Base-by-base conservation (phyloP, 2,113 vertebrate genomes). In the Percina caprodes region DNA sequence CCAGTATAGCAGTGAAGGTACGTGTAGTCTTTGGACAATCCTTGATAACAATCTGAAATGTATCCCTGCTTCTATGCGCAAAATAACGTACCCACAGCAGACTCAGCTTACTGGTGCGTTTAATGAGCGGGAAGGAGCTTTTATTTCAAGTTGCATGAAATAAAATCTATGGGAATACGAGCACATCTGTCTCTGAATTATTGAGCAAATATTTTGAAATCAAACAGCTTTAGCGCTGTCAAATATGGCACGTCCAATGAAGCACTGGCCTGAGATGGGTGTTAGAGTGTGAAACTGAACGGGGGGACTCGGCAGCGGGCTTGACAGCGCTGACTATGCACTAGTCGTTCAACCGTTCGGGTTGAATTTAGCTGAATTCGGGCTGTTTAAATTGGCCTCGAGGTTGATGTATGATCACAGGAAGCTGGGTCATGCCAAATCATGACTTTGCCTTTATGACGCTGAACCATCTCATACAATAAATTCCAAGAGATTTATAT, bases 121-220 rank as follows among this genome's bases (percentile, higher is more conserved):
- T 90, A 80, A 80, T 74, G 87, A 89, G 86, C 11, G 0, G 67
- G 69, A 77, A 77, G 3, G 3, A 79, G 86, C 79, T 92, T 91
- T 86, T 62, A 85, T 87, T 89, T 90, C 83, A 77, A 77, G 77
- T 86, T 73, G 88, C 78, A 10, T 90, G 88, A 89, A 92, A 93
- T 91, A 46, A 88, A 91, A 92, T 93, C 87, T 91, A 82, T 71
- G 62, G 80, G 85, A 88, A 85, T 77, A 91, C 60, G 66, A 86
- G 86, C 87, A 90, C 89, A 88, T 93, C 91, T 92, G 93, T 91
- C 88, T 93, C 76, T 74, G 88, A 89, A 93, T 88, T 89, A 91
- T 89, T 92, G 86, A 90, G 80, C 84, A 90, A 92, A 94, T 93
- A 93, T 93, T 94, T 89, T 86, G 83, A 93, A 92, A 84, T 86